These are phyloP conservation scores for Sminthurides aquaticus DNA, from an alignment of 2,888 invertebrate genomes.

Conservation along the genomic window DNA sequence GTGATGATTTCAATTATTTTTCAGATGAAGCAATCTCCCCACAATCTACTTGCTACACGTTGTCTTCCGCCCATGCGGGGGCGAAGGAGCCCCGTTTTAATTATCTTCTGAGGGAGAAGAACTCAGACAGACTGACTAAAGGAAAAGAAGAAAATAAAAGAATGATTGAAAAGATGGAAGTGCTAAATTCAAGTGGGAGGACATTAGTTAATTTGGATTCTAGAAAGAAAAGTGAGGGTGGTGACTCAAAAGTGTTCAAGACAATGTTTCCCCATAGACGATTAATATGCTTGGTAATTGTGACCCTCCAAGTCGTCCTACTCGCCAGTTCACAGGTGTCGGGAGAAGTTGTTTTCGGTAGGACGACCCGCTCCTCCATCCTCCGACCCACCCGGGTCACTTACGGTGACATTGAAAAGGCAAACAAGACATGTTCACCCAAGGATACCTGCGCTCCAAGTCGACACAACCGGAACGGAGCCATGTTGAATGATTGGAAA, in stretches of 20 bases:
- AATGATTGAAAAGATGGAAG: not conserved
- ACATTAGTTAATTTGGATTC: not conserved
- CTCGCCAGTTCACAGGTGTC: not conserved
- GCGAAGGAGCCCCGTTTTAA: constrained; percentile 33
- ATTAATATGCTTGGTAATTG: not conserved
- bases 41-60: constrained; percentile 2
- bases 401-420: constrained; percentile 42
- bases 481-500: constrained; percentile 45
- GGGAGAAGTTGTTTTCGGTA: not conserved
- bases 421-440: constrained; percentile 41
- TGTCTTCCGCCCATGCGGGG: constrained; percentile 26
- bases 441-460: constrained; percentile 42
- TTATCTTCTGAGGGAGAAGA: too few relatives aligned
- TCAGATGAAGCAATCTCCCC: constrained; percentile 3
- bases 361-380: constrained; percentile 9
- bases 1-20: too few relatives aligned
- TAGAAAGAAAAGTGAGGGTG: not conserved
- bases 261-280: not conserved
- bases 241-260: not conserved
- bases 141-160: not conserved
- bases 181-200: not conserved
- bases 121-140: not conserved
- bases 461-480: constrained; percentile 41
- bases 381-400: constrained; percentile 40
- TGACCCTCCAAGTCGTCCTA: not conserved